Conservation (phyloP, 2,113 vertebrate species). For the Diadophis punctatus region DNA sequence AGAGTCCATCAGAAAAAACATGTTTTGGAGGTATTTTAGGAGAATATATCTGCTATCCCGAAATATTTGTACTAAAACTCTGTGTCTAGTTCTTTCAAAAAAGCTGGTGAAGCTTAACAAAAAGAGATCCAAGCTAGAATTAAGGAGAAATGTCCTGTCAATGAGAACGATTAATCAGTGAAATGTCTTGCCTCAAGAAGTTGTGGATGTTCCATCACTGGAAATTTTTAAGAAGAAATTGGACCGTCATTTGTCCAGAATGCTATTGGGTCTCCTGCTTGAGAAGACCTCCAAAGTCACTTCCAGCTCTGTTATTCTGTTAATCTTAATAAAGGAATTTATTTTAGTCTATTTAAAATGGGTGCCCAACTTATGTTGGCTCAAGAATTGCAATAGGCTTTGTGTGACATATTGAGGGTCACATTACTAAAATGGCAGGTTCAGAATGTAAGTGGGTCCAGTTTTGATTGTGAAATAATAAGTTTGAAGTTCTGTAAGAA, state of each 20-base stretch:
- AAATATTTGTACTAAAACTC: neutral
- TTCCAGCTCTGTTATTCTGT: neutral
- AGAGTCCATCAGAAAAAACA: slow-evolving; percentile 20
- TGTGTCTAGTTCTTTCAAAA: neutral
- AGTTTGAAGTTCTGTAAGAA: neutral
- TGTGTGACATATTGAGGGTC: neutral
- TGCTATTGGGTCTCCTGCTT: no score
- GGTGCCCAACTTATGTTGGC: neutral
- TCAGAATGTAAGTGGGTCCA: neutral
- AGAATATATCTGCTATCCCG: slow-evolving; percentile 23
- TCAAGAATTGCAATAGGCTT: neutral
- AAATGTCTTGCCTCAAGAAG: no score
- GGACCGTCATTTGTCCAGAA: no score
- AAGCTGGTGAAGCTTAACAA: neutral
- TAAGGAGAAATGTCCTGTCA: no score
- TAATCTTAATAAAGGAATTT: neutral
- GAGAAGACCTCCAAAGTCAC: no score
- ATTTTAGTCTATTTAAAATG: neutral
- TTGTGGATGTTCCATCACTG: no score
- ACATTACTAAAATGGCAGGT: neutral
- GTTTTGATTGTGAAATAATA: neutral
- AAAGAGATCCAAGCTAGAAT: no score
- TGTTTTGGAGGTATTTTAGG: neutral
- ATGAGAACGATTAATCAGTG: no score
- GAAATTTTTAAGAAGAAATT: no score